phyloP scores from a whole-genome alignment of 2,797 vertebrate species.

The Alexandromys oeconomus region DNA sequence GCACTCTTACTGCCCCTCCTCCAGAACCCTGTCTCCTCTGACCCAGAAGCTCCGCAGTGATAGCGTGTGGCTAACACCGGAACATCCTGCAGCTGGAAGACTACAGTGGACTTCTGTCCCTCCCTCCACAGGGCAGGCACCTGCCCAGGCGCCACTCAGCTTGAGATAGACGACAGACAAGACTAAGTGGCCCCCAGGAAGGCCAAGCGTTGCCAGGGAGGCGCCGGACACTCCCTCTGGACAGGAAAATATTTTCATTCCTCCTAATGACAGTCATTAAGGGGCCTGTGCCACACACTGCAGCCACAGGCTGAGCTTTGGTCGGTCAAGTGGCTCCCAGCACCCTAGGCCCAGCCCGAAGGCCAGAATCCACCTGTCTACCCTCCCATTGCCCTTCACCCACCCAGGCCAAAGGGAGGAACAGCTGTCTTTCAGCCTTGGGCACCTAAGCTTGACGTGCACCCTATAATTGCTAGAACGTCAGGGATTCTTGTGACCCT shows the following conservation, averaged over 20 bases:
- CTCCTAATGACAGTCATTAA: constrained; percentile 82
- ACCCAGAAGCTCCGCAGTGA: not conserved
- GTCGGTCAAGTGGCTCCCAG: constrained; percentile 9
- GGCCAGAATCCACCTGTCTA: not conserved
- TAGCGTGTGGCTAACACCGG: not conserved
- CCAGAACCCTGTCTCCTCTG: not conserved
- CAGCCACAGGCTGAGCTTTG: constrained; percentile 57
- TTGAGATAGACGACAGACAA: constrained; percentile 51
- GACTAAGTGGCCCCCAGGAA: constrained; percentile 67
- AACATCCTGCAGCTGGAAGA: not conserved
- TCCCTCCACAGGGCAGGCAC: constrained; percentile 15
- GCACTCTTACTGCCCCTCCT: not conserved
- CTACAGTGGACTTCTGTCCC: not conserved
- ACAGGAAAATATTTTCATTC: constrained; percentile 68
- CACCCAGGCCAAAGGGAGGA: not conserved
- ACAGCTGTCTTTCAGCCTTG: not conserved
- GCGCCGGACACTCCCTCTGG: constrained; percentile 68
- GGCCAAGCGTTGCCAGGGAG: constrained; percentile 63
- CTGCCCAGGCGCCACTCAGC: constrained; percentile 52
- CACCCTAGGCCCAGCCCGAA: constrained; percentile 18
- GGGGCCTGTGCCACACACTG: not conserved
- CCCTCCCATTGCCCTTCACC: constrained; percentile 22
- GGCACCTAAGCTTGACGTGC: not conserved
- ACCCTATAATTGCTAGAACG: not conserved
- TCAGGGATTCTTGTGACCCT: not conserved